Evolutionary conservation across 1,140 invertebrate genomes (phyloP).

Genomic region (Lordiphosa collinella): DNA sequence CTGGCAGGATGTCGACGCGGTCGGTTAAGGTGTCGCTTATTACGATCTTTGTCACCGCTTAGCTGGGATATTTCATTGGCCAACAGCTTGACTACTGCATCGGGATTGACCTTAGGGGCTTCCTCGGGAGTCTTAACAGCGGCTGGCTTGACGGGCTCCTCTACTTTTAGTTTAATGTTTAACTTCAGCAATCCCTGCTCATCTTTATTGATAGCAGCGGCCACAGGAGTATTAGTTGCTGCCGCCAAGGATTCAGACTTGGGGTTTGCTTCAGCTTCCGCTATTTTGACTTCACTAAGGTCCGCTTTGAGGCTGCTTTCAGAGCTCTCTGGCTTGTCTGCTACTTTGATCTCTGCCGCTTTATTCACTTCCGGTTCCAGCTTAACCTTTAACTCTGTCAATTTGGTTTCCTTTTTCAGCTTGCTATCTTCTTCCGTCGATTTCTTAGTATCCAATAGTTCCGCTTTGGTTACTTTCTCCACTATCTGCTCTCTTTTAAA

Average conservation of each 20-base stretch:
- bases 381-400: background rate
- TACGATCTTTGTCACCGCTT: conserved; percentile 22
- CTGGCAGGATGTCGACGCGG: background rate
- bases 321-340: background rate
- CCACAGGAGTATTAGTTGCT: background rate
- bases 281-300: too few relatives aligned
- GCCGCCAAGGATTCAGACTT: background rate
- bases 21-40: conserved; percentile 21
- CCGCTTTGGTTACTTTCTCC: background rate
- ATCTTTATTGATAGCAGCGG: background rate
- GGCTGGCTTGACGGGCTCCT: background rate
- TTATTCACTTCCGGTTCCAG: background rate
- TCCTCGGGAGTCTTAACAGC: background rate
- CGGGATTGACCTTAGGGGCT: conserved; percentile 13
- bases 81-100: conserved; percentile 42
- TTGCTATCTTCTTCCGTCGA: background rate
- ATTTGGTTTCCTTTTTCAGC: background rate
- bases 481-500: conserved; percentile 21
- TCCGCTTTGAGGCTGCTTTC: background rate
- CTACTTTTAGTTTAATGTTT: conserved; percentile 12
- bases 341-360: background rate
- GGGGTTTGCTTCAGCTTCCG: background rate
- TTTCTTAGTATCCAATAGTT: background rate
- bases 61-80: conserved; percentile 39
- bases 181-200: background rate